These are phyloP conservation scores for Parapristionchus giblindavisi DNA, from an alignment of 2,888 invertebrate species.

Conservation along the genomic window DNA sequence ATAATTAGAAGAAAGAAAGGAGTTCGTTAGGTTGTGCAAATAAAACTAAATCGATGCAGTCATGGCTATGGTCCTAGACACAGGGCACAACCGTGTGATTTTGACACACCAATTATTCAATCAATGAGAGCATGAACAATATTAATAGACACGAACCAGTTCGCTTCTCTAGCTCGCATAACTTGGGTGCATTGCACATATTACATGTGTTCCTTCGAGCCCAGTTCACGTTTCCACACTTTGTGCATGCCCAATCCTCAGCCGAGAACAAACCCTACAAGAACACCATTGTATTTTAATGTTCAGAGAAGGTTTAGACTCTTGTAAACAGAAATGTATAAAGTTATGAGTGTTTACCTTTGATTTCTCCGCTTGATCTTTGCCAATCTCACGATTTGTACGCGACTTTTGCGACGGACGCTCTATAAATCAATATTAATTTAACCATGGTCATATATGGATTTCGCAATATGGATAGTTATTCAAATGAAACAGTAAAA, in stretches of 20 bases:
- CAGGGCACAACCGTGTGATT: no score
- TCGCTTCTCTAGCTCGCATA: constrained; percentile 70
- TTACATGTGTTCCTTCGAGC: constrained; percentile 94
- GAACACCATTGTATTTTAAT: not conserved
- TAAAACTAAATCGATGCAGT: no score
- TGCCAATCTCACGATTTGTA: constrained; percentile 83
- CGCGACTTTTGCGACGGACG: constrained; percentile 32
- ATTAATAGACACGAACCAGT: constrained; percentile 44
- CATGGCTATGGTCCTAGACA: no score
- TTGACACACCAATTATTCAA: no score
- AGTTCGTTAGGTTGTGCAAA: no score
- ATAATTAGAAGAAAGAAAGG: no score
- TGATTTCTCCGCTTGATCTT: constrained; percentile 92
- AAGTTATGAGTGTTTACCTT: constrained; percentile 43
- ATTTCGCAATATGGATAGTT: not conserved
- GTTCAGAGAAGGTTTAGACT: not conserved
- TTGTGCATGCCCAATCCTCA: constrained; percentile 99
- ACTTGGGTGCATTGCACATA: constrained; percentile 97
- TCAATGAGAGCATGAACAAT: no score
- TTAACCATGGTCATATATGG: not conserved
- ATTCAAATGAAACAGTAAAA: not conserved
- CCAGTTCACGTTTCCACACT: constrained; percentile 99
- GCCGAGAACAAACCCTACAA: constrained; percentile 86
- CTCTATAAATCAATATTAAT: not conserved
- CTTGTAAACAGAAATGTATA: not conserved